phyloP scores from a whole-genome alignment of 2,888 invertebrate genomes.

The Elgonia sp. region DNA sequence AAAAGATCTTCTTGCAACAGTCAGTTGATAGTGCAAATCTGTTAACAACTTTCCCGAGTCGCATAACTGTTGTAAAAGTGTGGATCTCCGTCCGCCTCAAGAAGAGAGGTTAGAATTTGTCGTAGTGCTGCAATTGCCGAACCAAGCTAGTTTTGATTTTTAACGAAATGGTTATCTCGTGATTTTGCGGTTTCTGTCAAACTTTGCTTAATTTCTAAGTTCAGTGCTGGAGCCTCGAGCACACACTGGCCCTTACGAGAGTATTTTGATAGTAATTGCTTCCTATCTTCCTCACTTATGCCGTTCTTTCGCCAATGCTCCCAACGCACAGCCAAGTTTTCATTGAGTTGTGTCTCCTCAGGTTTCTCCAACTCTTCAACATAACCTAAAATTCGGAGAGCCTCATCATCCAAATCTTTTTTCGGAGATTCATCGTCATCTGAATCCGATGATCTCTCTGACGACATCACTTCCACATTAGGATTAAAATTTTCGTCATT shows the following conservation, averaged over 20 bases:
- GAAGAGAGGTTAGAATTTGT: background rate
- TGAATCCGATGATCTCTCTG: background rate
- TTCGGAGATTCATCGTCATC: background rate
- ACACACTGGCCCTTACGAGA: background rate
- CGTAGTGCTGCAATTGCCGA: constrained; percentile 26
- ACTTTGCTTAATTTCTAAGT: background rate
- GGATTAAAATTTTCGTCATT: no score
- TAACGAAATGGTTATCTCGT: constrained; percentile 22
- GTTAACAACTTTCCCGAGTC: constrained; percentile 2
- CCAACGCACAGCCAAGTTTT: background rate
- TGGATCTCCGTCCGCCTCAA: background rate
- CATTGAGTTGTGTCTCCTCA: background rate
- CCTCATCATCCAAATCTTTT: background rate
- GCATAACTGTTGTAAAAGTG: background rate
- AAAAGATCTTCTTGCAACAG: constrained; percentile 8
- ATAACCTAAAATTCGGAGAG: background rate
- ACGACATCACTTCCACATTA: no score
- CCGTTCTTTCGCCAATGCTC: background rate
- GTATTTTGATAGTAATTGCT: constrained; percentile 1
- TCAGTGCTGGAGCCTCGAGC: background rate
- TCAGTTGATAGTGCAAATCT: background rate
- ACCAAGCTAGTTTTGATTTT: constrained; percentile 24
- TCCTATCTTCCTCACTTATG: background rate
- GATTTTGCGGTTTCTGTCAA: constrained; percentile 1
- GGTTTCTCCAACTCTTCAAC: background rate